Evolutionary conservation across 1,140 invertebrate genomes (phyloP).

Genomic region (Achroia grisella): DNA sequence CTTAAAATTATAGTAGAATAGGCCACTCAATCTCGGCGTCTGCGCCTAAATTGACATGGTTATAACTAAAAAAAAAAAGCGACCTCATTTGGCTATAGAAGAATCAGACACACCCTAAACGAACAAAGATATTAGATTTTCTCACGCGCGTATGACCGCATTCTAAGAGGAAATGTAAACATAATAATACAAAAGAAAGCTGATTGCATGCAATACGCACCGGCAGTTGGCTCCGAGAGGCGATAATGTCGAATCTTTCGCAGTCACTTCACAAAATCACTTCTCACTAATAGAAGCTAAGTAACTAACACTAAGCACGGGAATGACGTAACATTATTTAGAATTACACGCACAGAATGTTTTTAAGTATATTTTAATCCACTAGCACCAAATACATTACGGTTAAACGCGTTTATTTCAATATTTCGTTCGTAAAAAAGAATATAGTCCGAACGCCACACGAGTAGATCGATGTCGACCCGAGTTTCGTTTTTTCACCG

Average conservation of each 20-base stretch:
- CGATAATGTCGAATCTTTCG: constrained; percentile 31
- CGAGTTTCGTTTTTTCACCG: constrained; percentile 46
- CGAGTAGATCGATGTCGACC: constrained; percentile 61
- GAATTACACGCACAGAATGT: constrained; percentile 51
- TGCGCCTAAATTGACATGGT: constrained; percentile 13
- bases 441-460: constrained; percentile 38
- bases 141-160: constrained; percentile 6
- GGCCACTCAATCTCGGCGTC: constrained; percentile 22
- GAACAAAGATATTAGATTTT: constrained; percentile 11
- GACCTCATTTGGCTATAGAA: constrained; percentile 30
- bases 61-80: constrained; percentile 37
- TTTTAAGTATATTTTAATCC: constrained; percentile 43
- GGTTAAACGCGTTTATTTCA: constrained; percentile 40
- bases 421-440: constrained; percentile 48
- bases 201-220: constrained; percentile 39
- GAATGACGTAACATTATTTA: constrained; percentile 47
- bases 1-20: too few species aligned
- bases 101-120: constrained; percentile 30
- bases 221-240: constrained; percentile 39
- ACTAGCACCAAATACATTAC: constrained; percentile 64
- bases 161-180: constrained; percentile 22
- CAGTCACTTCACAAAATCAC: constrained; percentile 45
- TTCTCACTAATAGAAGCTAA: constrained; percentile 29
- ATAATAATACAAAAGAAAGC: constrained; percentile 21
- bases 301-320: constrained; percentile 63